A percentile compares a stretch with the other conserved stretches of the same genome.
These are phyloP conservation scores for Parasteatoda lunata DNA, from an alignment of 2,888 invertebrate genomes.

Conservation along the genomic window DNA sequence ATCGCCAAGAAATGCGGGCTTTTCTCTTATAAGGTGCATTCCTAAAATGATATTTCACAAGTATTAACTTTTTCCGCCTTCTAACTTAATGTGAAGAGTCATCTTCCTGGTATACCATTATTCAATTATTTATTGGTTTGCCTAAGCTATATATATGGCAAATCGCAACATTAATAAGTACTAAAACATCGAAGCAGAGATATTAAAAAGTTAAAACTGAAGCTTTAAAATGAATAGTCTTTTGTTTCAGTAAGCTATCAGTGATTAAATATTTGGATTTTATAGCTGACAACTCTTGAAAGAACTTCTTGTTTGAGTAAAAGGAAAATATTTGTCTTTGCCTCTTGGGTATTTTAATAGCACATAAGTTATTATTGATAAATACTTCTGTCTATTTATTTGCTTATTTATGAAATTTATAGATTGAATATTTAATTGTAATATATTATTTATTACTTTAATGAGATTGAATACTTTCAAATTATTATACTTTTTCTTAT, in stretches of 20 bases:
- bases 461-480: no score
- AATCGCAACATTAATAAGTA: slow-evolving; percentile 31
- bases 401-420: no score
- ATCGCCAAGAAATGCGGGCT: slow-evolving; percentile 36
- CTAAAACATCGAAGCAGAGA: slow-evolving; percentile 37
- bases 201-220: slow-evolving; percentile 53
- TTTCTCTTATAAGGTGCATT: slow-evolving; percentile 26
- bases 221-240: slow-evolving; percentile 29
- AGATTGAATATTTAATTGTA: no score
- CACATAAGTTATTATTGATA: no score
- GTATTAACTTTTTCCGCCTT: slow-evolving; percentile 50
- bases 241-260: slow-evolving; percentile 27
- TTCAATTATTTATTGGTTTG: slow-evolving; percentile 63
- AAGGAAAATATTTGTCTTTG: not conserved
- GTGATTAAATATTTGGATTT: slow-evolving; percentile 37
- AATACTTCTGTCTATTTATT: no score
- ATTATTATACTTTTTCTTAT: no score
- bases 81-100: slow-evolving; percentile 27
- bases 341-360: not conserved
- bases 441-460: no score
- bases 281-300: slow-evolving; percentile 7
- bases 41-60: slow-evolving; percentile 34
- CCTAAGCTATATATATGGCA: slow-evolving; percentile 42
- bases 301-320: slow-evolving; percentile 5
- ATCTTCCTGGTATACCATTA: slow-evolving; percentile 39